Conservation (phyloP, 2,888 invertebrate species). For the Luffia ferchaultella region DNA sequence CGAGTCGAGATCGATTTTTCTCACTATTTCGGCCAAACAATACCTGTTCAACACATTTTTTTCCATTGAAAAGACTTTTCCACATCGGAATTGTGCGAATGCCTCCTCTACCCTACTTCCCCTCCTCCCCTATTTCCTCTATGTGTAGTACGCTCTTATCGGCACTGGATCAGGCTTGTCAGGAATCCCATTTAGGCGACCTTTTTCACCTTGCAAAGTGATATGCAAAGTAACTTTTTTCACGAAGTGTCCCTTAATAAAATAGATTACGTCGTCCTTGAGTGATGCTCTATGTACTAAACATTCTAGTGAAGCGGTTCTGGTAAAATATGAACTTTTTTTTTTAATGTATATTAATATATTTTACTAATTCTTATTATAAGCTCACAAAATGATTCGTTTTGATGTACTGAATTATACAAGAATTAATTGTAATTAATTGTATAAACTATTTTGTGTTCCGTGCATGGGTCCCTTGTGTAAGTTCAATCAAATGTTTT, state of each 20-base stretch:
- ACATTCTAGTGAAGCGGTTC: too few species aligned
- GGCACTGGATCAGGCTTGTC: neutral
- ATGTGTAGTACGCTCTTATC: neutral
- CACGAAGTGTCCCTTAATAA: neutral
- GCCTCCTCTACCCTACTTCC: neutral
- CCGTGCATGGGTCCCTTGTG: too few species aligned
- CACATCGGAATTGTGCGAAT: neutral
- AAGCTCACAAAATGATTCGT: too few species aligned
- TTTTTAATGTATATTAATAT: too few species aligned
- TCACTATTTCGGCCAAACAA: neutral
- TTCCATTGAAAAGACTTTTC: neutral
- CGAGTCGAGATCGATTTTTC: neutral
- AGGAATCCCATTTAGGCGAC: slow-evolving; percentile 15
- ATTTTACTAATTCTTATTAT: too few species aligned
- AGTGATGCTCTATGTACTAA: too few species aligned
- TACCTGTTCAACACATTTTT: neutral
- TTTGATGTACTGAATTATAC: too few species aligned
- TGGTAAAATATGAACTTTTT: too few species aligned
- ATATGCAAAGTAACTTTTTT: slow-evolving; percentile 5
- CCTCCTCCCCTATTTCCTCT: neutral
- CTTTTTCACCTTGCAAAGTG: slow-evolving; percentile 16
- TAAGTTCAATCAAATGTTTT: too few species aligned
- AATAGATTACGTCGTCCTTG: neutral
- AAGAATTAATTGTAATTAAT: too few species aligned
- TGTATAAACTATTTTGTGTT: too few species aligned